These are phyloP conservation scores for Pachyrhynchus sulphureomaculatus DNA, from an alignment of 1,140 invertebrate genomes.

Conservation along the genomic window DNA sequence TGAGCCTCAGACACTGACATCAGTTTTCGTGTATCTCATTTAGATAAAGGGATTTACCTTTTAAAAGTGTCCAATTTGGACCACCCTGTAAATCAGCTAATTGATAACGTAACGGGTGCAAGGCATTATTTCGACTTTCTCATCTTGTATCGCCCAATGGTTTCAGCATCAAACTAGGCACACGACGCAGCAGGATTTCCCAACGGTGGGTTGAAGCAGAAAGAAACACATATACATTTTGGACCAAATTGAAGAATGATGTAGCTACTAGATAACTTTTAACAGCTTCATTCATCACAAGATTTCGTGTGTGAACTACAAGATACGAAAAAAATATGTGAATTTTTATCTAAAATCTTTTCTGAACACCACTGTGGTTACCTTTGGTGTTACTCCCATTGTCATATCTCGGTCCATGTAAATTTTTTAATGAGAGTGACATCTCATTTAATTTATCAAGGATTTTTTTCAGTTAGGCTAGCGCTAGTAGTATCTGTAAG, in stretches of 20 bases:
- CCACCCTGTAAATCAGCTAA: too few relatives aligned
- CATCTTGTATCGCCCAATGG: constrained; percentile 30
- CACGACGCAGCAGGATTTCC: constrained; percentile 13
- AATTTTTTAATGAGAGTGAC: constrained; percentile 29
- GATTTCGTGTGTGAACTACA: constrained; percentile 40
- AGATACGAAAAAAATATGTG: constrained; percentile 33
- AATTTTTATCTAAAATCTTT: constrained; percentile 31
- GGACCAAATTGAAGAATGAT: constrained; percentile 30
- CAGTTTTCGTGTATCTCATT: too few relatives aligned
- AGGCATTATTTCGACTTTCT: too few relatives aligned
- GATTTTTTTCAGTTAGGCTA: constrained; percentile 18
- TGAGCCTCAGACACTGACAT: too few relatives aligned
- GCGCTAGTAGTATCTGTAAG: constrained; percentile 19
- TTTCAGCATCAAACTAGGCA: constrained; percentile 28
- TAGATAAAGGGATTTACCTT: too few relatives aligned
- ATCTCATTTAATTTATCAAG: neutral
- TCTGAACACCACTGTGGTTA: constrained; percentile 39
- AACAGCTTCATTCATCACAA: constrained; percentile 34
- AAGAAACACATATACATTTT: constrained; percentile 33
- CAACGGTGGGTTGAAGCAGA: constrained; percentile 16
- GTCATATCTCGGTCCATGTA: constrained; percentile 47
- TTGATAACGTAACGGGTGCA: too few relatives aligned
- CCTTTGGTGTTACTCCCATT: constrained; percentile 48
- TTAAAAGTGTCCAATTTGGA: too few relatives aligned
- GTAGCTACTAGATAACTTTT: constrained; percentile 13